Percentiles rank a stretch among this genome's conserved stretches.
Evolutionary conservation across 92 coral and sea anemone species (phyloP).

Genomic region (Epizoanthus rinbou): DNA sequence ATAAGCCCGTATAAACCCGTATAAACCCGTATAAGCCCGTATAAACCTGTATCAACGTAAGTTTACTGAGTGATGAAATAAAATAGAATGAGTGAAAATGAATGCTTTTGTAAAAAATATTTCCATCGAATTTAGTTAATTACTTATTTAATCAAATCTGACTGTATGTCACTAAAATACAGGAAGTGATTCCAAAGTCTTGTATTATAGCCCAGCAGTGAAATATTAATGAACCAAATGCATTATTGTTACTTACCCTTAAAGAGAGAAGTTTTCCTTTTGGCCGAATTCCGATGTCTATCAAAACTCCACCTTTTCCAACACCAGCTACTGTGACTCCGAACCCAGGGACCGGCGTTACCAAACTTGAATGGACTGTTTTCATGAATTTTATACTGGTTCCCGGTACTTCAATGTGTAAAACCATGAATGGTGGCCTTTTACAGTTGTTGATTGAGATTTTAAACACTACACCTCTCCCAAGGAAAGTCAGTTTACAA

Average conservation of each 20-base stretch:
- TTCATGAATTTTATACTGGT: conserved; percentile 21
- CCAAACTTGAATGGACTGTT: conserved; percentile 26
- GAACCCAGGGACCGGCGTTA: conserved; percentile 43
- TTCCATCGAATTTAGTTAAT: too few species aligned
- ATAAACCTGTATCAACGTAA: too few species aligned
- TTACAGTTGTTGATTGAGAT: conserved; percentile 48
- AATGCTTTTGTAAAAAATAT: too few species aligned
- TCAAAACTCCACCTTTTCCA: conserved; percentile 44
- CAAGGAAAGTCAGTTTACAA: conserved; percentile 42
- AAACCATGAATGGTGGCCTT: conserved; percentile 43
- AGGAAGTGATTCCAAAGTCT: too few species aligned
- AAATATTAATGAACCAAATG: too few species aligned
- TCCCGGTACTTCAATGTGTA: conserved; percentile 26
- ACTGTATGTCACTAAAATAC: too few species aligned
- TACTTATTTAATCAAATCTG: too few species aligned
- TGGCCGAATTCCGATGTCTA: conserved; percentile 26
- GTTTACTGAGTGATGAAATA: too few species aligned
- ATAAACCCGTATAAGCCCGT: too few species aligned
- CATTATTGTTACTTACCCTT: conserved; percentile 27
- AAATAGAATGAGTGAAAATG: too few species aligned
- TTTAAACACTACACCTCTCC: conserved; percentile 21
- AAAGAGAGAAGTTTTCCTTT: conserved; percentile 21
- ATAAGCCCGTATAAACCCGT: too few species aligned
- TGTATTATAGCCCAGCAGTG: too few species aligned
- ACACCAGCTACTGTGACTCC: conserved; percentile 18